These are phyloP conservation scores for Trypoxylus dichotomus DNA, from an alignment of 1,140 invertebrate genomes.

Conservation along the genomic window DNA sequence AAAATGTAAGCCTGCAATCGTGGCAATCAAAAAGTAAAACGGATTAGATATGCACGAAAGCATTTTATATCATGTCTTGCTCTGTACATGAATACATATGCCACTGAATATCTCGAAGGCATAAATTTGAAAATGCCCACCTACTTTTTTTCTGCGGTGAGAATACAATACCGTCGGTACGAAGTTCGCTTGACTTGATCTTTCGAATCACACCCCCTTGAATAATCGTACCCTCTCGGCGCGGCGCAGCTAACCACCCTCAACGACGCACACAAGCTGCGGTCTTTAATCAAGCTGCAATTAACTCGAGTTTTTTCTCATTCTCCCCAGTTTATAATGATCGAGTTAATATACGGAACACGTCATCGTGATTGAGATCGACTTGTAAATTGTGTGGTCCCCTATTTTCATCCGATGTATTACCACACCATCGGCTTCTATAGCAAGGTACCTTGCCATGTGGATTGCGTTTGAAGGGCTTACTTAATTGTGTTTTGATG, in stretches of 20 bases:
- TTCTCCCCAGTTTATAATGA: slow-evolving; percentile 36
- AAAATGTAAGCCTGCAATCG: no score
- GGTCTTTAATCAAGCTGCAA: slow-evolving; percentile 48
- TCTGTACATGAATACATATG: no score
- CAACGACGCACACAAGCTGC: slow-evolving; percentile 32
- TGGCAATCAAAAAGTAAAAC: no score
- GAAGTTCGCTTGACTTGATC: slow-evolving; percentile 10
- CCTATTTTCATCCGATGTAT: not conserved
- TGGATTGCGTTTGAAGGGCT: not conserved
- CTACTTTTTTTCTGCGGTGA: not conserved
- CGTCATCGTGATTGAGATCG: slow-evolving; percentile 33
- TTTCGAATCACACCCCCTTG: slow-evolving; percentile 31
- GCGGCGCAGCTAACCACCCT: slow-evolving; percentile 12
- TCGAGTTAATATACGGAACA: slow-evolving; percentile 39
- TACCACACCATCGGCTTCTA: slow-evolving; percentile 5
- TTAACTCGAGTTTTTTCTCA: slow-evolving; percentile 43
- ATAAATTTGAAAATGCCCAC: no score
- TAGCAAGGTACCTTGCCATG: not conserved
- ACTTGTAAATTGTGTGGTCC: slow-evolving; percentile 24
- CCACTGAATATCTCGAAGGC: no score
- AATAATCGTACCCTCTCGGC: slow-evolving; percentile 24
- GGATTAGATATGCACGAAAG: no score
- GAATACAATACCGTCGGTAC: not conserved
- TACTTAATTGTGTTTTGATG: slow-evolving; percentile 7
- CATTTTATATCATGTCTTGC: no score